These are phyloP conservation scores for Phlogophora meticulosa DNA, from an alignment of 2,888 invertebrate species.

Conservation along the genomic window DNA sequence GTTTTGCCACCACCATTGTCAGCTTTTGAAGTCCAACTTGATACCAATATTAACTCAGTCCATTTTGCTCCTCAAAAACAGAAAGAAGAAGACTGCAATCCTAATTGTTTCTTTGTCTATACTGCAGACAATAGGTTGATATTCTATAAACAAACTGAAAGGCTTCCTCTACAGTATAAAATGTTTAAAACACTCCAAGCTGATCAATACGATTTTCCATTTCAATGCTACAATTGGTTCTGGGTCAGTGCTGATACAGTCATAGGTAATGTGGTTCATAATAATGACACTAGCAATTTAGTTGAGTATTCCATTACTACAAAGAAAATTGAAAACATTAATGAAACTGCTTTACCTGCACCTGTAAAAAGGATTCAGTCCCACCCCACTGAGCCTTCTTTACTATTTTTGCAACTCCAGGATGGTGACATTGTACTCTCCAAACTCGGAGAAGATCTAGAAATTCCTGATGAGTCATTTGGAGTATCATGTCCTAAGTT, in stretches of 20 bases:
- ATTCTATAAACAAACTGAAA: constrained; percentile 81
- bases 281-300: constrained; percentile 72
- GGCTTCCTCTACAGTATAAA: constrained; percentile 81
- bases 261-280: constrained; percentile 78
- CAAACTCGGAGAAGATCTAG: constrained; percentile 71
- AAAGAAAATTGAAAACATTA: constrained; percentile 68
- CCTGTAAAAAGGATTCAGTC: constrained; percentile 76
- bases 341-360: constrained; percentile 73
- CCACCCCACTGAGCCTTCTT: constrained; percentile 75
- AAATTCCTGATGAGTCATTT: constrained; percentile 80
- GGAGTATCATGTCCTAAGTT: constrained; percentile 85
- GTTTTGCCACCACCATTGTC: constrained; percentile 97
- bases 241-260: constrained; percentile 89
- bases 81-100: constrained; percentile 65
- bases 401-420: constrained; percentile 76
- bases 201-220: constrained; percentile 77
- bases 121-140: constrained; percentile 80
- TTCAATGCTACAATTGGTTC: constrained; percentile 89
- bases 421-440: constrained; percentile 83
- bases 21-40: constrained; percentile 90
- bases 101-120: constrained; percentile 86
- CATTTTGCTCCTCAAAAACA: constrained; percentile 88
- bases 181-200: constrained; percentile 69
- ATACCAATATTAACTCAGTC: constrained; percentile 91
- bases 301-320: constrained; percentile 75